Evolutionary conservation across 2,797 vertebrate species (phyloP).

Genomic region (Tenualosa ilisha): DNA sequence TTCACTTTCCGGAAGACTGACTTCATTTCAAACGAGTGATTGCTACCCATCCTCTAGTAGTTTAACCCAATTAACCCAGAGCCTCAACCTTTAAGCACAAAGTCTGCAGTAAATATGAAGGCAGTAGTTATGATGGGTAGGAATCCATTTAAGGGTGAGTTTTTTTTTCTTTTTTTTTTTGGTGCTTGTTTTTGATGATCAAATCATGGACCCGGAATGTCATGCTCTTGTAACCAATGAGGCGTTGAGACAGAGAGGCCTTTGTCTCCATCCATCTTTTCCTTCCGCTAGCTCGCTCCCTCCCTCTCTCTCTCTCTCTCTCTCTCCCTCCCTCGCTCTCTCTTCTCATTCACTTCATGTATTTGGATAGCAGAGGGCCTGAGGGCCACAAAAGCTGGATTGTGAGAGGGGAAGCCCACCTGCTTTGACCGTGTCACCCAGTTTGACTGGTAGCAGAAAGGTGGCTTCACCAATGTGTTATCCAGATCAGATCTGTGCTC

Average conservation of each 20-base stretch:
- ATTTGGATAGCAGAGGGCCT: neutral
- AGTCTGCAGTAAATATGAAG: neutral
- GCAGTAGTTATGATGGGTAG: neutral
- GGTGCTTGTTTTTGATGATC: constrained; percentile 31
- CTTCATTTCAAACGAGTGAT: neutral
- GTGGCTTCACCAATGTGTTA: neutral
- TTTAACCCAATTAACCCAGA: constrained; percentile 7
- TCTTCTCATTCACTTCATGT: neutral
- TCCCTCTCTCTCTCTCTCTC: constrained; percentile 4
- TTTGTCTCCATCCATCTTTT: constrained; percentile 36
- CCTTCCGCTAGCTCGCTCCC: neutral
- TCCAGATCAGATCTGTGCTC: constrained; percentile 11
- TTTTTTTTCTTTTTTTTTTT: constrained; percentile 25
- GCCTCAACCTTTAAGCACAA: neutral
- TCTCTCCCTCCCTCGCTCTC: constrained; percentile 10
- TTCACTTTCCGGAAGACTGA: neutral
- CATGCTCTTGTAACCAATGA: constrained; percentile 30
- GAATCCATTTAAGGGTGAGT: neutral
- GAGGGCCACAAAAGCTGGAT: constrained; percentile 41
- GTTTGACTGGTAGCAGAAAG: constrained; percentile 20
- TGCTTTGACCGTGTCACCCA: constrained; percentile 34
- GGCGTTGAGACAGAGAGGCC: constrained; percentile 37
- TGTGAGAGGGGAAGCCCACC: constrained; percentile 33
- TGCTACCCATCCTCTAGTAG: neutral
- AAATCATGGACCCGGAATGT: constrained; percentile 35